A percentile compares a stretch with the other conserved stretches of the same genome.
Conservation (phyloP, 2,113 vertebrate species). For the Seriola rivoliana region DNA sequence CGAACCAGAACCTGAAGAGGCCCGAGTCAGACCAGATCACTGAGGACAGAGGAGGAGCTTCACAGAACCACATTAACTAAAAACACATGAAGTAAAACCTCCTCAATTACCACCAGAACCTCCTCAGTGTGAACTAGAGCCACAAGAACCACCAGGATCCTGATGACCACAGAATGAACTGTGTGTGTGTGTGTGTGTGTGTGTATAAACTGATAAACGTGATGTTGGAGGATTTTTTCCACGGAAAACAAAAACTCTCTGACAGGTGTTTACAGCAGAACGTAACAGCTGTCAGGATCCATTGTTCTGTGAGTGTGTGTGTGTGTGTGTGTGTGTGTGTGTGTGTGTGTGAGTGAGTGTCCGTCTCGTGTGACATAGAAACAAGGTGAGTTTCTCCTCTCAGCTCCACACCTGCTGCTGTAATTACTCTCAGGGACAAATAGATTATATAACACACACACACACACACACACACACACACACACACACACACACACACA, state of each 20-base stretch:
- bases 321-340: not conserved
- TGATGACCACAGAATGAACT: not conserved
- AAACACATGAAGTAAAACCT: no score
- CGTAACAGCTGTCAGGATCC: not conserved
- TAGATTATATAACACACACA: constrained; percentile 1
- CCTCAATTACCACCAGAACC: not conserved
- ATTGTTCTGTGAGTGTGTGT: not conserved
- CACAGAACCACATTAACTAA: no score
- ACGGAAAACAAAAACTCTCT: not conserved
- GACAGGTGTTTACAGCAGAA: not conserved
- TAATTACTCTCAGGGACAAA: constrained; percentile 56
- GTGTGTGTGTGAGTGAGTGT: constrained; percentile 1
- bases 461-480: constrained; percentile 17
- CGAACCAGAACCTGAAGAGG: no score
- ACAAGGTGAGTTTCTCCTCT: constrained; percentile 54
- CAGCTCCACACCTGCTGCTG: constrained; percentile 58
- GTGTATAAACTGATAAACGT: not conserved
- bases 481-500: constrained; percentile 2
- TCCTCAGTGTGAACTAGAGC: not conserved
- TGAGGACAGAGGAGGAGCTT: no score
- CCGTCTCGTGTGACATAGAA: constrained; percentile 33
- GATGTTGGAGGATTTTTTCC: not conserved
- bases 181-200: not conserved
- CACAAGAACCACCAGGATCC: not conserved
- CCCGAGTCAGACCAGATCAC: no score